These are phyloP conservation scores for Cheilosia grossa DNA, from an alignment of 2,888 invertebrate species.

Conservation along the genomic window DNA sequence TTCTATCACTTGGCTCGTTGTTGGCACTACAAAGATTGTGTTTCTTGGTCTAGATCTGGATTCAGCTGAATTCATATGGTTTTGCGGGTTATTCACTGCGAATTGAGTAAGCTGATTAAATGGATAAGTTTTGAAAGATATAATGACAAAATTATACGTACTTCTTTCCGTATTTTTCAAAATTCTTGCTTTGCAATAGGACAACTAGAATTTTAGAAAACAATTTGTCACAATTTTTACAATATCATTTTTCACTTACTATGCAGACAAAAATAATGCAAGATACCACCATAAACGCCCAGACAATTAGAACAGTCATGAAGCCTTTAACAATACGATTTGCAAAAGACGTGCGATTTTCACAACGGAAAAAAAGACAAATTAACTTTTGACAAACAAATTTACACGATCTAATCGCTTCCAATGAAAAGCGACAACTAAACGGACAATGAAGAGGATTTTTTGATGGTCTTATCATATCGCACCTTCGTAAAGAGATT, in stretches of 20 bases:
- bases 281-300: slow-evolving; percentile 33
- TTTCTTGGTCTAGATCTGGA: neutral
- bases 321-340: slow-evolving; percentile 8
- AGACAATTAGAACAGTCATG: slow-evolving; percentile 40
- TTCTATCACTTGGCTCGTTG: slow-evolving; percentile 56
- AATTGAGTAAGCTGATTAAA: neutral
- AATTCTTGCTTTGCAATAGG: slow-evolving; percentile 52
- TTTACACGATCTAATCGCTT: no score
- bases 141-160: slow-evolving; percentile 5
- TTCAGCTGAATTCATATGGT: neutral
- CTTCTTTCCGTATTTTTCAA: slow-evolving; percentile 21
- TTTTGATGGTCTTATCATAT: slow-evolving; percentile 2
- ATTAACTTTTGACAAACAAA: neutral
- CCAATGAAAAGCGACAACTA: slow-evolving; percentile 2
- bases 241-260: slow-evolving; percentile 45
- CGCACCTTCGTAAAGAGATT: slow-evolving; percentile 21
- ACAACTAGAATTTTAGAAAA: slow-evolving; percentile 54
- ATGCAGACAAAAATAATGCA: slow-evolving; percentile 30
- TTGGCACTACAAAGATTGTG: slow-evolving; percentile 59
- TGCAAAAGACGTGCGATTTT: neutral
- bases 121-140: neutral
- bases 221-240: slow-evolving; percentile 1
- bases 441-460: slow-evolving; percentile 16
- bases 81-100: slow-evolving; percentile 15
- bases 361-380: neutral